phyloP scores from a whole-genome alignment of 1,140 invertebrate genomes.

The Panonychus citri region DNA sequence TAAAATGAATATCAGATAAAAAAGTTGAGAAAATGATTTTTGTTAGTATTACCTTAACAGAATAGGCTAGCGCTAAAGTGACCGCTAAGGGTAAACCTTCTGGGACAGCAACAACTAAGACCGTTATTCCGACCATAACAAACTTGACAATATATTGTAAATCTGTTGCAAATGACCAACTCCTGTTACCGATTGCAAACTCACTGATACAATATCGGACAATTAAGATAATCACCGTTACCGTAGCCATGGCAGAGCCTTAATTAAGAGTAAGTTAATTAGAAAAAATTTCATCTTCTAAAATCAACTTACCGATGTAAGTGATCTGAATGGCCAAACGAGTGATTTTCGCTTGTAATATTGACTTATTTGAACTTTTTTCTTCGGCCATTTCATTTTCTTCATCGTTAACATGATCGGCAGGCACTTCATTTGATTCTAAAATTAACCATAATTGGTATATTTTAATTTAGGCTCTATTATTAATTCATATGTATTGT shows the following conservation, averaged over 20 bases:
- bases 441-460: no score
- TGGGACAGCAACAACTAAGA: conserved; percentile 92
- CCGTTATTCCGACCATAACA: conserved; percentile 97
- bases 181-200: conserved; percentile 50
- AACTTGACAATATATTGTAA: conserved; percentile 84
- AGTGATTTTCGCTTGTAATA: conserved; percentile 93
- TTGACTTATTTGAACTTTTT: conserved; percentile 47
- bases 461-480: no score
- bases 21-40: no score
- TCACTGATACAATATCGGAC: conserved; percentile 77
- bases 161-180: conserved; percentile 48
- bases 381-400: conserved; percentile 24
- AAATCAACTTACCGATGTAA: conserved; percentile 46
- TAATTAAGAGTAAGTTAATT: not conserved
- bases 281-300: not conserved
- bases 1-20: no score
- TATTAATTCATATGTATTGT: no score
- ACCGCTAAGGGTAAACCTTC: conserved; percentile 95
- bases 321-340: conserved; percentile 98
- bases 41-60: conserved; percentile 32
- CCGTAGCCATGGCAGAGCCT: conserved; percentile 87
- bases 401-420: no score
- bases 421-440: no score
- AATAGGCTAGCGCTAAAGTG: conserved; percentile 90
- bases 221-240: conserved; percentile 86